A percentile compares a stretch with the other conserved stretches of the same genome.
These are phyloP conservation scores for Polia nebulosa DNA, from an alignment of 2,888 invertebrate species.

Conservation along the genomic window DNA sequence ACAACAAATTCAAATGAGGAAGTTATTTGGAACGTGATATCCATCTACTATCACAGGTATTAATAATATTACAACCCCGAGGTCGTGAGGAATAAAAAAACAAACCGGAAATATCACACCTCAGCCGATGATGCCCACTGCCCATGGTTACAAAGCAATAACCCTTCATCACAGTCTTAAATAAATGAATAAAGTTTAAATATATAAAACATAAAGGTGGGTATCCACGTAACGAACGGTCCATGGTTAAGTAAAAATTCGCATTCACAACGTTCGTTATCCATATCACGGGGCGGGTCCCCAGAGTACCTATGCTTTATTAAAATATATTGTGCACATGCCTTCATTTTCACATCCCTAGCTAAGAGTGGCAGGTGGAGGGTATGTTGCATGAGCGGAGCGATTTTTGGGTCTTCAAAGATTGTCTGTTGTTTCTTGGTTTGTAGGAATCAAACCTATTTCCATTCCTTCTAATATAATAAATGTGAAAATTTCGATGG, in stretches of 20 bases:
- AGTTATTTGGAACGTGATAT: neutral
- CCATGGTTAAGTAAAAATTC: conserved; percentile 85
- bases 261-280: conserved; percentile 85
- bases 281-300: conserved; percentile 82
- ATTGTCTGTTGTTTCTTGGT: too few species aligned
- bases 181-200: conserved; percentile 59
- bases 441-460: too few species aligned
- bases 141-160: neutral
- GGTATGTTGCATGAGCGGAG: conserved; percentile 49
- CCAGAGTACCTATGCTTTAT: conserved; percentile 87
- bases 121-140: neutral
- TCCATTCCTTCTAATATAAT: too few species aligned
- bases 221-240: conserved; percentile 74
- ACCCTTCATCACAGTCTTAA: conserved; percentile 33
- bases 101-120: neutral
- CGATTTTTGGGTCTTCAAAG: conserved; percentile 31
- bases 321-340: conserved; percentile 89
- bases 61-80: too few species aligned
- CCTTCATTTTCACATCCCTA: conserved; percentile 80
- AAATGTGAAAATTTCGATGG: too few species aligned
- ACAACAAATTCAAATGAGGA: neutral
- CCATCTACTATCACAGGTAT: neutral
- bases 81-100: too few species aligned
- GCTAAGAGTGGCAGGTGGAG: conserved; percentile 63
- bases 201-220: conserved; percentile 58